Evolutionary conservation across 2,113 vertebrate genomes (phyloP), one percentile per base, ranked within the genome.

Genomic region (Neotragus pygmaeus): DNA sequence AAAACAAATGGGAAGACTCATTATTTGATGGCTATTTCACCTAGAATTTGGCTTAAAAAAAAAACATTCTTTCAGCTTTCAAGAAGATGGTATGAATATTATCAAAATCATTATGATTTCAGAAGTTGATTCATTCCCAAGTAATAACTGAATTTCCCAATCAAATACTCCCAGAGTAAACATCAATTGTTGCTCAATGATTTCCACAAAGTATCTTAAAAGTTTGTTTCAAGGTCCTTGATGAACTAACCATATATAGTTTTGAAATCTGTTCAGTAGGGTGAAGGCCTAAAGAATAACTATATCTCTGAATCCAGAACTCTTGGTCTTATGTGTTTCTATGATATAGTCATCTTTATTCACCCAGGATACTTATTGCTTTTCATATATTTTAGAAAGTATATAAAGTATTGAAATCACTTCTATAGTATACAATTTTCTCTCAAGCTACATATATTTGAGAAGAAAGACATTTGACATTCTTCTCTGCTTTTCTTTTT

Each of bases 191-290:
- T 97, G 57, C 64, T 89, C 57, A 75, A 33, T 49, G 66, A 84
- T 94, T 87, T 97, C 80, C 85, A 97, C 62, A 96, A 87, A 95
- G 49, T 47, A 91, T 97, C 94, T 96, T 93, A 96, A 97, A 93
- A 66, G 83, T 91, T 51, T 73, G 60, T 97, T 60, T 73, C 83
- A 95, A 94, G 19, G 58, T 60, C 47, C 49, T 77, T 96, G 86
- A 93, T 90, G 64, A 91, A 97, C 93, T 78, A 57, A 6, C 39
- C 55, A 51, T n/a, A 43, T 17, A 7, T 17, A 45, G 93, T 95
- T 49, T 62, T 92, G 78, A 96, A 96, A 95, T 85, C 58, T 58
- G 7, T 89, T 94, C 75, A 88, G 77, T 36, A 73, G 21, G 43
- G 30, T 28, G 21, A 83, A 47, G 43, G 10, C 11, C 78, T 92